Conservation (phyloP, 1,140 invertebrate species). For the Orius insidiosus region DNA sequence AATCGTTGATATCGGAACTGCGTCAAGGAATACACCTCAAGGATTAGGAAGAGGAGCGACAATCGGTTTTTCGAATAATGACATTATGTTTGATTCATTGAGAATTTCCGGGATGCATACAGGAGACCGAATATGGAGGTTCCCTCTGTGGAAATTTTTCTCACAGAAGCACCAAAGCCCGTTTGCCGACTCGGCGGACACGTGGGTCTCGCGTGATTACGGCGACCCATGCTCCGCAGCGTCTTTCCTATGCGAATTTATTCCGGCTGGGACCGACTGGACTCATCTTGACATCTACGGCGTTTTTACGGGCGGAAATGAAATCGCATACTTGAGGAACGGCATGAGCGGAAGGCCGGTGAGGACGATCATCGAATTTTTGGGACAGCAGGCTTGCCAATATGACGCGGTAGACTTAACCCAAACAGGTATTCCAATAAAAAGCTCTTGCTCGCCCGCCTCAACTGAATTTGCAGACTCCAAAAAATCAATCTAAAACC, state of each 20-base stretch:
- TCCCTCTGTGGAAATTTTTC: conserved; percentile 42
- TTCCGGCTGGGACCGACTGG: conserved; percentile 33
- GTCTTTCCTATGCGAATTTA: conserved; percentile 38
- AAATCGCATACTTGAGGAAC: conserved; percentile 47
- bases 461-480: no score
- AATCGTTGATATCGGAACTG: conserved; percentile 43
- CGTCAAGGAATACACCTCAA: conserved; percentile 7
- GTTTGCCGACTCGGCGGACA: conserved; percentile 2
- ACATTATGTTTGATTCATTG: conserved; percentile 30
- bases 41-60: conserved; percentile 34
- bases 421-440: no score
- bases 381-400: conserved; percentile 28
- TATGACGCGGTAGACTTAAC: no score
- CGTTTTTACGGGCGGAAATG: conserved; percentile 34
- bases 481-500: no score
- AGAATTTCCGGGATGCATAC: conserved; percentile 32
- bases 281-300: conserved; percentile 40
- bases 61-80: conserved; percentile 37
- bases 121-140: conserved; percentile 47
- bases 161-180: conserved; percentile 23
- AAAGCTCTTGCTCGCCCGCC: no score
- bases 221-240: conserved; percentile 36
- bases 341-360: conserved; percentile 67
- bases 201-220: conserved; percentile 7
- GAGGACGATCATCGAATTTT: conserved; percentile 58